Percentiles rank a stretch among this genome's conserved stretches.
Conservation (phyloP, 2,888 invertebrate genomes). For the Heliothis peltigera region DNA sequence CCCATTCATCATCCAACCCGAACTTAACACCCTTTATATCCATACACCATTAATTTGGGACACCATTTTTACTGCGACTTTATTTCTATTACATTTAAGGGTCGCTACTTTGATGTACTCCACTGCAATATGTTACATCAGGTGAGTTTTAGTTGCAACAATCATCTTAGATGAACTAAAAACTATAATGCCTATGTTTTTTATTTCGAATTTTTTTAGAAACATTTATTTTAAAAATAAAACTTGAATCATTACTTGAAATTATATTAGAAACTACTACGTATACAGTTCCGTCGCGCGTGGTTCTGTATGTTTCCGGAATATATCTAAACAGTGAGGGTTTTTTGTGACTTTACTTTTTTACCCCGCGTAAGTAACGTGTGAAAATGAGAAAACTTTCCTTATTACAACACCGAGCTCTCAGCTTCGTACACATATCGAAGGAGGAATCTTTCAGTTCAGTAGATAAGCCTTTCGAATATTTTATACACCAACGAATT, state of each 20-base stretch:
- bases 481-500: conserved; percentile 37
- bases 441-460: conserved; percentile 30
- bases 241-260: too few relatives aligned
- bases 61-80: conserved; percentile 43
- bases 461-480: conserved; percentile 37
- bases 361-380: conserved; percentile 16
- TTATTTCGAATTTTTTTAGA: too few relatives aligned
- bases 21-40: conserved; percentile 64
- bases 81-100: conserved; percentile 10
- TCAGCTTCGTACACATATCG: conserved; percentile 21
- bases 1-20: conserved; percentile 76
- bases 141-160: background rate
- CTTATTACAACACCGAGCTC: conserved; percentile 38
- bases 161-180: too few relatives aligned
- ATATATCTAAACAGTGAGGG: background rate
- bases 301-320: too few relatives aligned
- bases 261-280: too few relatives aligned
- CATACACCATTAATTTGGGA: conserved; percentile 64
- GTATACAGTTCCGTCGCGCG: too few relatives aligned
- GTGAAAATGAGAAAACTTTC: conserved; percentile 48
- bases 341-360: conserved; percentile 8
- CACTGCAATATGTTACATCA: background rate
- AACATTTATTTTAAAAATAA: too few relatives aligned
- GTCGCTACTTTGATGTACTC: background rate
- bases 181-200: too few relatives aligned